Percentiles rank a stretch among this genome's conserved stretches.
Conservation (phyloP, 1,140 invertebrate genomes). For the Drosophila micromelanica region DNA sequence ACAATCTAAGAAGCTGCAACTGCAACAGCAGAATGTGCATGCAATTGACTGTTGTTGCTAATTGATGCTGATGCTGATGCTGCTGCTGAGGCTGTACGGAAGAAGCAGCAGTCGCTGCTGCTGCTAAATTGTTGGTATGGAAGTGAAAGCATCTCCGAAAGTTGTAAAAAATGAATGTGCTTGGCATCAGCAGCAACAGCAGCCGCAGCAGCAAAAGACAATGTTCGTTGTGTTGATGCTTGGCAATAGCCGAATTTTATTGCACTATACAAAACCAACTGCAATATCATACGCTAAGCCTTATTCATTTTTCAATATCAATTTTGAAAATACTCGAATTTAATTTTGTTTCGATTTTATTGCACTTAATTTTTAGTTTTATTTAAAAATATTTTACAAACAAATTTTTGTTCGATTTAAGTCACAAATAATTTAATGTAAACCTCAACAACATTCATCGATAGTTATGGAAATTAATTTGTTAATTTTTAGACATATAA, state of each 20-base stretch:
- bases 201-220: constrained; percentile 13
- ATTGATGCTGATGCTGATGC: not conserved
- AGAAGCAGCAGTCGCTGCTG: constrained; percentile 31
- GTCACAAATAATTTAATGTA: too few relatives aligned
- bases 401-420: too few relatives aligned
- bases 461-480: too few relatives aligned
- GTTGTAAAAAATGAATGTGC: constrained; percentile 69
- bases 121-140: constrained; percentile 68
- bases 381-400: too few relatives aligned
- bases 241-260: constrained; percentile 1
- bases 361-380: too few relatives aligned
- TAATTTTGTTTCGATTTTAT: too few relatives aligned
- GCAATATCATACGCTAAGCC: not conserved
- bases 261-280: not conserved
- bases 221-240: constrained; percentile 1
- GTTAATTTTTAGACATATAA: too few relatives aligned
- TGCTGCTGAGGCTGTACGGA: too few relatives aligned
- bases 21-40: constrained; percentile 41
- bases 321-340: too few relatives aligned
- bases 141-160: constrained; percentile 78
- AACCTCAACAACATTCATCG: too few relatives aligned
- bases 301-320: too few relatives aligned
- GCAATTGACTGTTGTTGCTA: constrained; percentile 24
- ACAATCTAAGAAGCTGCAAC: not conserved
- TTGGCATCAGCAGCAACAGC: constrained; percentile 29